These are phyloP conservation scores for Acanthiza pusilla DNA, from an alignment of 2,797 vertebrate genomes.

Conservation along the genomic window DNA sequence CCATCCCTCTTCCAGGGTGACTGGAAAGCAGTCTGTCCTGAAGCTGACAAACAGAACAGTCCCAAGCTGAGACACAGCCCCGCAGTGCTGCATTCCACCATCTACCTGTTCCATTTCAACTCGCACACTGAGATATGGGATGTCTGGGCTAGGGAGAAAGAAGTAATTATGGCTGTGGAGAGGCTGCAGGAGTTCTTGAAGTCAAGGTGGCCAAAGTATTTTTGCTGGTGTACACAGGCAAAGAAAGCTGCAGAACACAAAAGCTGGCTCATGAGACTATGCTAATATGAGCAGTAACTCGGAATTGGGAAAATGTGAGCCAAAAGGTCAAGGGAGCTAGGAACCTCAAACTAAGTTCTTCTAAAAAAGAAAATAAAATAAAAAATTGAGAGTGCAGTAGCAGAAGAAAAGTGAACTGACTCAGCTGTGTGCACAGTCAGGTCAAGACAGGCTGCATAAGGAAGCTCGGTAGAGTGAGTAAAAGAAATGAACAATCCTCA, in stretches of 20 bases:
- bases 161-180: background rate
- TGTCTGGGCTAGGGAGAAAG: background rate
- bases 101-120: background rate
- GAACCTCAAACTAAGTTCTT: background rate
- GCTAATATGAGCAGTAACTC: background rate
- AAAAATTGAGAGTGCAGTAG: background rate
- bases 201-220: background rate
- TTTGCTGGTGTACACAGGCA: background rate
- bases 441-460: background rate
- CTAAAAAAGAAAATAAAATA: background rate
- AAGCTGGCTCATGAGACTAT: background rate
- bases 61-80: background rate
- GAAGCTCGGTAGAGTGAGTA: background rate
- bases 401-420: background rate
- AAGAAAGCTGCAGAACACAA: background rate
- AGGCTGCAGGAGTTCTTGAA: background rate
- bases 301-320: background rate
- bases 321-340: background rate
- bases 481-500: background rate
- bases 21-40: background rate
- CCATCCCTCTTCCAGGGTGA: background rate
- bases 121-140: background rate
- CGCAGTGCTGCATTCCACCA: accelerated
- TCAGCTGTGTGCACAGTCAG: background rate
- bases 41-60: background rate